These are phyloP conservation scores for Corythucha ciliata DNA, from an alignment of 2,888 invertebrate species.

Conservation along the genomic window DNA sequence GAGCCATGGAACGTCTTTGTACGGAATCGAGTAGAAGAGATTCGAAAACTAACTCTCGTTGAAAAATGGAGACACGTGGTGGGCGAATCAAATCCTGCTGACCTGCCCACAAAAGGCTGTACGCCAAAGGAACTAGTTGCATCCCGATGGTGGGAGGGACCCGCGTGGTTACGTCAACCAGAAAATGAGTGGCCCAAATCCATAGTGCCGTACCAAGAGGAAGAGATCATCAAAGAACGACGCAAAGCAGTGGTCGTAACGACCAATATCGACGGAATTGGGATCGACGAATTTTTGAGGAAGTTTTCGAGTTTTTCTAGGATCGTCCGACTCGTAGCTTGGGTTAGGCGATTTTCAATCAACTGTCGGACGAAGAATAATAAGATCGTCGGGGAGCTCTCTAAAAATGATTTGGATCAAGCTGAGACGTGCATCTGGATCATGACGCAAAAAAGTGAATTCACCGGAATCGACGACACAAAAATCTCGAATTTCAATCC, in stretches of 20 bases:
- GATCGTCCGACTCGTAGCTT: no score
- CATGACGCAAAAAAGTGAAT: no score
- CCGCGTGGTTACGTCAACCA: conserved; percentile 35
- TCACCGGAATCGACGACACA: no score
- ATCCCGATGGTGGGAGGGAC: conserved; percentile 39
- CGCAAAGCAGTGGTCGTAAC: conserved; percentile 7
- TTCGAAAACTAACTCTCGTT: conserved; percentile 25
- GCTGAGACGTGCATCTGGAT: no score
- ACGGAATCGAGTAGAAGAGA: conserved; percentile 12
- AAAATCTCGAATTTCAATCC: no score
- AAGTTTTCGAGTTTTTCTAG: no score
- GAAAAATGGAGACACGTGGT: conserved; percentile 37
- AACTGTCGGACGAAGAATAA: no score
- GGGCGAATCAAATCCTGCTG: conserved; percentile 34
- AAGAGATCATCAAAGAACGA: conserved; percentile 12
- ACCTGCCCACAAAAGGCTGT: conserved; percentile 34
- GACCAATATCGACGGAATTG: no score
- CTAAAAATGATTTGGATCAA: no score
- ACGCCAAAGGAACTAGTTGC: conserved; percentile 32
- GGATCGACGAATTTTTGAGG: no score
- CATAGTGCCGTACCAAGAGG: conserved; percentile 1
- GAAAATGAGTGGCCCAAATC: conserved; percentile 32
- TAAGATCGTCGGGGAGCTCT: no score
- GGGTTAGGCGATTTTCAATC: no score
- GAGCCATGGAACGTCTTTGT: conserved; percentile 33